Base-by-base conservation (phyloP, 1,140 invertebrate species). In the Hyposmocoma kahamanoa region DNA sequence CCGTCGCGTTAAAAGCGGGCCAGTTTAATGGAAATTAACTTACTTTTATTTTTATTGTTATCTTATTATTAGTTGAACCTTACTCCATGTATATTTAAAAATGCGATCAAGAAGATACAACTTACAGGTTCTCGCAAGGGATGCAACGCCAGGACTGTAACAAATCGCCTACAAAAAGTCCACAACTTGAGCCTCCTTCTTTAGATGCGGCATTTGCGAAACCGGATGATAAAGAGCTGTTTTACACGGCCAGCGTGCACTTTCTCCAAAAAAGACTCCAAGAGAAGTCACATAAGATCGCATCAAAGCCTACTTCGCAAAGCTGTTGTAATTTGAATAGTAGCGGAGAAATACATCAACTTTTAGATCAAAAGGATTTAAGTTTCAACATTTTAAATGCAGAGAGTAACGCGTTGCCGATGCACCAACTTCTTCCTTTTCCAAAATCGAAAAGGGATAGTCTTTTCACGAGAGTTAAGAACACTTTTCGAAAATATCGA, bases 241-340 rank as follows among this genome's bases (percentile, higher is more conserved):
- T 82, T 53, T 82, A 72, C 38, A 67, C 67, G 9, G 78, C 78
- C 4, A 82, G 78, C 50, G 53, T 79, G n/a, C 58, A 70, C 49
- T 82, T 79, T 52, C 65, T 82, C n/a, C 64, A 53, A 42, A 69
- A 67, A 56, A 59, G 63, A 56, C 51, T 82, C 15, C 47, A 64
- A 53, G 75, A 72, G 43, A 81, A 69, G 62, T 45, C 42, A 6
- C 48, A 60, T 34, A 38, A 36, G 21, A 20, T 28, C 26, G 61
- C 62, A 43, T 50, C 30, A 13, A 46, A 52, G 8, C 58, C 57
- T 4, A 30, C 43, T 15, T 53, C 67, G 1, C 57, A 66, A 36
- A 73, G 66, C 52, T 68, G 65, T 42, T 74, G 63, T 49, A 62
- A 61, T 42, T 36, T 74, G 9, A 15, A 41, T 26, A 26, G 24